Conservation (phyloP, 2,113 vertebrate species). For the Panurus biarmicus region DNA sequence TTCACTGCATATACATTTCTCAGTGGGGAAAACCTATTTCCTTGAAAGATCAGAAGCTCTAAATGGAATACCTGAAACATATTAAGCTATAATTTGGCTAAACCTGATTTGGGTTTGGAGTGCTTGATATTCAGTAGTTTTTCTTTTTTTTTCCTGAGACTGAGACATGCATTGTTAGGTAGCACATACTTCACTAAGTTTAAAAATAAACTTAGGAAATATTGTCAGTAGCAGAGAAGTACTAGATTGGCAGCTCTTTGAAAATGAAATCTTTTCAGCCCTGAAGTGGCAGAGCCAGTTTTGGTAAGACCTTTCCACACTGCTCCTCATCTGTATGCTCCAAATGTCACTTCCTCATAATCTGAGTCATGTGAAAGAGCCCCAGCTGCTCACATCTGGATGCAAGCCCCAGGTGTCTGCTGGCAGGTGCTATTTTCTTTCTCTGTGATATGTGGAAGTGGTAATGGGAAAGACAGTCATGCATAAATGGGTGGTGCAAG, state of each 20-base stretch:
- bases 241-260: constrained; percentile 37
- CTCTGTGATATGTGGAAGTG: not conserved
- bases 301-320: constrained; percentile 37
- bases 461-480: not conserved
- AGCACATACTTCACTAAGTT: constrained; percentile 40
- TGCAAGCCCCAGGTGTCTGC: not conserved
- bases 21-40: constrained; percentile 50
- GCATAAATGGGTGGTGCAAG: not conserved
- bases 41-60: constrained; percentile 22
- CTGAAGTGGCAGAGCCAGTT: constrained; percentile 10
- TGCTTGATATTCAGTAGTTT: not conserved
- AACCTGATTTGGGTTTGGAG: not conserved
- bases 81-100: constrained; percentile 16
- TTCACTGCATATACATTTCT: constrained; percentile 37
- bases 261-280: constrained; percentile 41
- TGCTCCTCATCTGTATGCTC: not conserved
- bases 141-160: not conserved
- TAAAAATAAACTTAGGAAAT: constrained; percentile 50
- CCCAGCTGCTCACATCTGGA: not conserved
- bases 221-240: constrained; percentile 18
- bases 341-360: not conserved
- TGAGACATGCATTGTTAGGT: constrained; percentile 14
- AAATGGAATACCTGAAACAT: constrained; percentile 40
- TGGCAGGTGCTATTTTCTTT: not conserved
- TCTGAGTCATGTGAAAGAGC: not conserved